A percentile compares a stretch with the other conserved stretches of the same genome.
Evolutionary conservation across 2,797 vertebrate genomes (phyloP).

Genomic region (Halcyon smyrnensis): DNA sequence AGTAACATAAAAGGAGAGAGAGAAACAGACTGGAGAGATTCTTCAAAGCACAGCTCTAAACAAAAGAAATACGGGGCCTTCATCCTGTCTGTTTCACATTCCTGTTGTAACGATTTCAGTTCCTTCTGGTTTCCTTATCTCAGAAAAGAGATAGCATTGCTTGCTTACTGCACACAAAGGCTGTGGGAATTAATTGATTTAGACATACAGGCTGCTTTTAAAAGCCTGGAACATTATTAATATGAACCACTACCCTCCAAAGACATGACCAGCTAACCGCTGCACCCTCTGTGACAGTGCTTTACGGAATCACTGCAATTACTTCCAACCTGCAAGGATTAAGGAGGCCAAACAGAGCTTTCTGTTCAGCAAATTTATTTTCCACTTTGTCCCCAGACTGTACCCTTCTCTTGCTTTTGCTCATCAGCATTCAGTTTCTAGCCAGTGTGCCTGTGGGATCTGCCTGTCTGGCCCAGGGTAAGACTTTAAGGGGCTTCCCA

Average conservation of each 20-base stretch:
- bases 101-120: neutral
- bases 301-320: neutral
- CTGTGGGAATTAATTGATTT: conserved; percentile 51
- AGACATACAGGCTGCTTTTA: conserved; percentile 53
- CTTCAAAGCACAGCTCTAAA: conserved; percentile 44
- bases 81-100: conserved; percentile 18
- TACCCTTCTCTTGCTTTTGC: neutral
- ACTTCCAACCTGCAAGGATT: neutral
- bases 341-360: neutral
- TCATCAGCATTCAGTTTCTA: neutral
- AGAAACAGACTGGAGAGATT: neutral
- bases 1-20: conserved; percentile 37
- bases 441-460: neutral
- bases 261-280: conserved; percentile 40
- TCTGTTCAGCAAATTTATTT: neutral
- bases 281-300: neutral
- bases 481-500: neutral
- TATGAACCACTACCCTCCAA: conserved; percentile 29
- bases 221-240: conserved; percentile 59
- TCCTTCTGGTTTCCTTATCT: conserved; percentile 55
- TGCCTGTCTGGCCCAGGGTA: neutral
- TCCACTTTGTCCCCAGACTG: neutral
- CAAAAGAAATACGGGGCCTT: conserved; percentile 30
- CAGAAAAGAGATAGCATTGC: conserved; percentile 24
- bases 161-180: neutral